Evolutionary conservation across 2,888 invertebrate genomes (phyloP), one percentile per base, ranked within the genome.

Genomic region (Melieria picta): DNA sequence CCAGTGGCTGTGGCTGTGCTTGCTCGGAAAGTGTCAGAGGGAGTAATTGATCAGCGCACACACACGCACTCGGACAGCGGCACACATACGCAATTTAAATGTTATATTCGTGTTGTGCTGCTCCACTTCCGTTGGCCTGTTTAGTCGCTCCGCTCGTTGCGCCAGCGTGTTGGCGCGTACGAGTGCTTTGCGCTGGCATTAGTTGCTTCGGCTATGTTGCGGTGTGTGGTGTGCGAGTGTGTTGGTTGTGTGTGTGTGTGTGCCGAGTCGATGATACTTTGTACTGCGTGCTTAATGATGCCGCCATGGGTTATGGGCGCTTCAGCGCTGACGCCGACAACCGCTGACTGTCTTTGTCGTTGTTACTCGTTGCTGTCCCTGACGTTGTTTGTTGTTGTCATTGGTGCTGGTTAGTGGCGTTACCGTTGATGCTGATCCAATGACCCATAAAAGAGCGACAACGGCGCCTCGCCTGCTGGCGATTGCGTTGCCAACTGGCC

Each of bases 261-360:
- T 52, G 55, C 55, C 42, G 11, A 56, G 82, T 77, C 72, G 71
- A 77, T 79, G 80, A 80, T 80, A 82, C 81, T 81, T 81, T 81
- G 81, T 77, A 77, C 78, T 30, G 30, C 30, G 76, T 82, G 78
- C 80, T 81, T 80, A 81, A 81, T 82, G 81, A 80, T 79, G 81
- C 80, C 77, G 77, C 42, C 52, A 52, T 52, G 52, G 52, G 52
- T 52, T 52, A 52, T 52, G 52, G 52, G 30, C 52, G 10, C 13
- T 52, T 52, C 13, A 52, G 52, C 11, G 52, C 11, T 9, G 52
- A 52, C 52, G 52, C 1, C 9, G 52, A 52, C 9, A 13, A 52
- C 10, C 30, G 30, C 30, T 30, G 30, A 30, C 30, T 30, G 30
- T 30, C 30, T 30, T 30, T 30, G 30, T 2, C 30, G 30, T 30